Evolutionary conservation across 2,113 vertebrate species (phyloP).

Genomic region (Elanoides forficatus): DNA sequence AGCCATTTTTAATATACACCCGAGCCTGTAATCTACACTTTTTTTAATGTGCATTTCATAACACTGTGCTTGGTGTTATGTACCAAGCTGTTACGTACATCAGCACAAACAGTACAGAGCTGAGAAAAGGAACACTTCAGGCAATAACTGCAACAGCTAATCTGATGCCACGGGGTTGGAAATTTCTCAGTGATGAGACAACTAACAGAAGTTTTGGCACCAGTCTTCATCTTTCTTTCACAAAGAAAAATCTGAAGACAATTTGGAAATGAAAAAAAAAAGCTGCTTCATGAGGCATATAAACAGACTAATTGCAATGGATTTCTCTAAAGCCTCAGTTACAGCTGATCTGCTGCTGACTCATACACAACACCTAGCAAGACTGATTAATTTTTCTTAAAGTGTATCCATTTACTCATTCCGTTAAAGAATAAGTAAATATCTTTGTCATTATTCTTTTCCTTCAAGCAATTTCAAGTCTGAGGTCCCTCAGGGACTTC

Average conservation of each 20-base stretch:
- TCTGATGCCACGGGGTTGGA: neutral
- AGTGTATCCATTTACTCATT: neutral
- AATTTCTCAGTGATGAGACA: neutral
- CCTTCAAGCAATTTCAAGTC: neutral
- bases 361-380: neutral
- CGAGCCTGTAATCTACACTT: neutral
- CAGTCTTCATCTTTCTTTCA: neutral
- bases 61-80: neutral
- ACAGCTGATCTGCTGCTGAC: neutral
- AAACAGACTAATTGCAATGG: neutral
- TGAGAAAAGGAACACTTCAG: neutral
- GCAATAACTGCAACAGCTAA: neutral
- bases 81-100: too few species aligned
- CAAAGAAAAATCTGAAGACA: neutral
- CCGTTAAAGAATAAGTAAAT: neutral
- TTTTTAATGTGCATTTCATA: neutral
- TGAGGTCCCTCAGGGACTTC: neutral
- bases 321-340: neutral
- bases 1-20: neutral
- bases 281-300: neutral
- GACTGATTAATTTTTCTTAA: neutral
- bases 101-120: neutral
- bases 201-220: slow-evolving; percentile 2
- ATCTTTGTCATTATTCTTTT: neutral
- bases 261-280: neutral